Evolutionary conservation across 2,113 vertebrate species (phyloP), one percentile per base, ranked within the genome.

Genomic region (Seriola quinqueradiata): DNA sequence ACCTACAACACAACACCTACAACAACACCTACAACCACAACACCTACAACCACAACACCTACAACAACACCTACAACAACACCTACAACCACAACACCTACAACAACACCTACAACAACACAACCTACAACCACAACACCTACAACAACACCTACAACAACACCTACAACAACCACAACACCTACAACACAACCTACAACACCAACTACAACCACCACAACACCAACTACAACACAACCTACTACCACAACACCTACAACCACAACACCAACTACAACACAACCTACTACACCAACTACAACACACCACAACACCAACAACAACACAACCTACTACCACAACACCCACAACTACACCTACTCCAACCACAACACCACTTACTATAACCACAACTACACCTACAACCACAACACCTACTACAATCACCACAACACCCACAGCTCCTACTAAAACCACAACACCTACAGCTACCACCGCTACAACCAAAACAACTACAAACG

Each of bases 1-100:
- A 32, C 12, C 77, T 68, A 82, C 82, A 60, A 6, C 2, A 54
- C 28, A 28, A 65, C 19, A 55, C 16, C 77, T 55, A 77, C 79
- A 4, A 42, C 25, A 5, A 36, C 34, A 25, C 25, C 25, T 3
- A 48, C 13, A 16, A 42, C 4, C 34, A 48, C 46, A 48, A 48
- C 21, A 21, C 5, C 50, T 8, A 52, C 19, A 28, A 54, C 34
- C 5, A 52, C 19, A 28, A 65, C 19, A 55, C 16, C 77, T 48
- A 77, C 79, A 3, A 42, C 25, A 5, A 36, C 34, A 25, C 25
- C 25, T 3, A 48, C 46, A 16, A 42, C 40, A 0, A 42, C 59
- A 13, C 13, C 46, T 7, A 52, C 19, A 28, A 32, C 44, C 16
- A 54, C 21, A 55, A 54, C 19, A 55, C 1, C n/a, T 2, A 8